Conservation (phyloP, 2,888 invertebrate genomes). For the Scotopteryx bipunctaria region DNA sequence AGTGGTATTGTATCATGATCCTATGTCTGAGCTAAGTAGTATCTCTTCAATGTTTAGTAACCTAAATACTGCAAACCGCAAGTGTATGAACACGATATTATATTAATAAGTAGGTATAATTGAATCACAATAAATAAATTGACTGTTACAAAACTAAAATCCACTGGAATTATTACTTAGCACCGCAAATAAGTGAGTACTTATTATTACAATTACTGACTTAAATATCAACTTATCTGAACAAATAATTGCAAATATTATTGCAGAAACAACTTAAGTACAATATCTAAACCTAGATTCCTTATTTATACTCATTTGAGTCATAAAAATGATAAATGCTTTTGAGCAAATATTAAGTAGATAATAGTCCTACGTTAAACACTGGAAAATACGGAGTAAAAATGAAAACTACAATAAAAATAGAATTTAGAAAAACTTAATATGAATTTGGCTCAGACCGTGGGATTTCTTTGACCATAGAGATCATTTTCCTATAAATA, state of each 20-base stretch:
- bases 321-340: conserved; percentile 35
- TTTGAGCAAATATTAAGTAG: conserved; percentile 45
- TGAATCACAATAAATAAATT: conserved; percentile 28
- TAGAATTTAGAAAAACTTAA: conserved; percentile 38
- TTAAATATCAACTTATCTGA: conserved; percentile 6
- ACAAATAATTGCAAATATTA: conserved; percentile 13
- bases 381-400: conserved; percentile 14
- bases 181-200: conserved; percentile 20
- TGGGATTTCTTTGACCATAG: conserved; percentile 34
- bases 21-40: neutral
- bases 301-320: conserved; percentile 27
- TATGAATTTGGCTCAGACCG: conserved; percentile 34
- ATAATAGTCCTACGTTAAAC: conserved; percentile 19
- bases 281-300: conserved; percentile 6
- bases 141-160: conserved; percentile 17
- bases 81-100: neutral
- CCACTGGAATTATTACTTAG: conserved; percentile 28
- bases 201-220: conserved; percentile 11
- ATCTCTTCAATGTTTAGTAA: neutral
- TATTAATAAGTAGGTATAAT: conserved; percentile 27
- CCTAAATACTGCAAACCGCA: neutral
- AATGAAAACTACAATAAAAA: conserved; percentile 17
- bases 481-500: conserved; percentile 32
- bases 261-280: conserved; percentile 20
- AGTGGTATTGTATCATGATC: conserved; percentile 15